phyloP scores from a whole-genome alignment of 2,888 invertebrate species.

The Zonitis immaculata region DNA sequence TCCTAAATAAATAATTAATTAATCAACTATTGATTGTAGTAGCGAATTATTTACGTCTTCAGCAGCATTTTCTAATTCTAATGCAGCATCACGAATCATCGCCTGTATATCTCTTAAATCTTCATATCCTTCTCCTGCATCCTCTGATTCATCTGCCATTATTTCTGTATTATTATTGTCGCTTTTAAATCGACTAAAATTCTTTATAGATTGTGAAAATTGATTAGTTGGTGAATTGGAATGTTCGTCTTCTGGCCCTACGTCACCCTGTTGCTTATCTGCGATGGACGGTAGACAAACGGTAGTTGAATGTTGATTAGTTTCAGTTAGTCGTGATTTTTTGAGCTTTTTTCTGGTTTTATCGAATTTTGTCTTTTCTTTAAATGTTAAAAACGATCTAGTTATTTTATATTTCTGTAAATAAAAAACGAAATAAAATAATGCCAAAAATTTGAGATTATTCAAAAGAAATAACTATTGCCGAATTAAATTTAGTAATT shows the following conservation, averaged over 20 bases:
- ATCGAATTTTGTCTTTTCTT: neutral
- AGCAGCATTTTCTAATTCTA: too few relatives aligned
- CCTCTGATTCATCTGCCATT: slow-evolving; percentile 20
- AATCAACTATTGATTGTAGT: too few relatives aligned
- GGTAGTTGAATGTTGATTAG: neutral
- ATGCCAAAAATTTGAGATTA: neutral
- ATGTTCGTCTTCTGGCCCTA: slow-evolving; percentile 18
- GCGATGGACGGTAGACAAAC: neutral
- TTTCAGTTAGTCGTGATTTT: neutral
- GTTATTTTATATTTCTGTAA: neutral
- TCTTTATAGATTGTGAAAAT: slow-evolving; percentile 8
- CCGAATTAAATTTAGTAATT: neutral
- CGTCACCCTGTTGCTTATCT: neutral
- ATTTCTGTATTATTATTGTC: slow-evolving; percentile 9
- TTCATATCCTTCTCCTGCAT: slow-evolving; percentile 15
- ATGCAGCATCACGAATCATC: too few relatives aligned
- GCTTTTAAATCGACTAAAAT: neutral
- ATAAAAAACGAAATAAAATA: neutral
- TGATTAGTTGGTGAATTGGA: slow-evolving; percentile 33
- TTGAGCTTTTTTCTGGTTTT: neutral
- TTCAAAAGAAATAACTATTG: neutral
- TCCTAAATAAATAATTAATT: too few relatives aligned
- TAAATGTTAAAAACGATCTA: slow-evolving; percentile 1
- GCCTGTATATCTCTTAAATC: neutral
- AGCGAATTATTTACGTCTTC: too few relatives aligned